These are phyloP conservation scores for Chelon auratus DNA, from an alignment of 2,797 vertebrate genomes.

Conservation along the genomic window DNA sequence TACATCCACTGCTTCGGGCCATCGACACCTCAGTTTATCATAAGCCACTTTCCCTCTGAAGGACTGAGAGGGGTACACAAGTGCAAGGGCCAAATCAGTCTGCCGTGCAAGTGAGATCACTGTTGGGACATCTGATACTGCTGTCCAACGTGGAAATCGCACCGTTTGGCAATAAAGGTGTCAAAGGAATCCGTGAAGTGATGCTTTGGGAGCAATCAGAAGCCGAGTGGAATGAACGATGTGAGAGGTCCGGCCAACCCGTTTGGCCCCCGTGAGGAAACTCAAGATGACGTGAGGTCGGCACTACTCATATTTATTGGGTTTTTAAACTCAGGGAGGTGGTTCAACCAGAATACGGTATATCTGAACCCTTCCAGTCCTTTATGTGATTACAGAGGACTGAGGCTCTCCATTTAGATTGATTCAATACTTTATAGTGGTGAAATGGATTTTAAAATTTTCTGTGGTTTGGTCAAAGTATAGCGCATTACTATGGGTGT, in stretches of 20 bases:
- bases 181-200: conserved; percentile 59
- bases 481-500: neutral
- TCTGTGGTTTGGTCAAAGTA: neutral
- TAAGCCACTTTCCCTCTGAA: conserved; percentile 23
- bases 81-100: conserved; percentile 35
- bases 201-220: conserved; percentile 55
- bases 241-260: conserved; percentile 15
- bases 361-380: conserved; percentile 22
- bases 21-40: conserved; percentile 37
- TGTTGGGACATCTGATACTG: conserved; percentile 38
- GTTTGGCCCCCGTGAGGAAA: conserved; percentile 29
- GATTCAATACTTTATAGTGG: neutral
- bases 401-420: neutral
- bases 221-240: conserved; percentile 53
- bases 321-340: conserved; percentile 12
- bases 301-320: conserved; percentile 47
- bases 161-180: conserved; percentile 56
- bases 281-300: conserved; percentile 42
- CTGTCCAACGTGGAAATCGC: conserved; percentile 51
- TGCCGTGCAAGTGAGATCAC: conserved; percentile 38
- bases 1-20: conserved; percentile 17
- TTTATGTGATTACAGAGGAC: conserved; percentile 7
- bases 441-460: conserved; percentile 1
- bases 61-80: conserved; percentile 21
- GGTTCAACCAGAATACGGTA: conserved; percentile 19